phyloP scores from a whole-genome alignment of 1,140 invertebrate genomes.

The Dolichoris vasculosae region DNA sequence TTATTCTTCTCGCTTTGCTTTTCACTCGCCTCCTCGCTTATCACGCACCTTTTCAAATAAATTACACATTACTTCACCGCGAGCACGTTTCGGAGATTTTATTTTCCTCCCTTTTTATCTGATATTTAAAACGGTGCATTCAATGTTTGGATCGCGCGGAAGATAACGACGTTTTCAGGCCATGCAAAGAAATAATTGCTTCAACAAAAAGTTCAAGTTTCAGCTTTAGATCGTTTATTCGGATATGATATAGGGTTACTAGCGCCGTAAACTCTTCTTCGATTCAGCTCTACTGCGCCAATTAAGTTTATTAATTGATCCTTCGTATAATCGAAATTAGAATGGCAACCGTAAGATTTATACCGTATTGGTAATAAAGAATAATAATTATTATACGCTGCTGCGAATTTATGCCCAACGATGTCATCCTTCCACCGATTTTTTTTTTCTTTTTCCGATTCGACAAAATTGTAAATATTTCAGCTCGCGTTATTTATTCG shows the following conservation, averaged over 20 bases:
- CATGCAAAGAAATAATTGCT: neutral
- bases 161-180: neutral
- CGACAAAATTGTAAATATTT: too few relatives aligned
- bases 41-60: constrained; percentile 6
- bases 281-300: too few relatives aligned
- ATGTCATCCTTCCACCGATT: too few relatives aligned
- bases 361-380: too few relatives aligned
- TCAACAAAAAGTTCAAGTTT: neutral
- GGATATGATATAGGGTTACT: neutral
- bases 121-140: constrained; percentile 1
- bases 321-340: too few relatives aligned
- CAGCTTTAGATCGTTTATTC: neutral
- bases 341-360: too few relatives aligned
- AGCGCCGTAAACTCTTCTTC: neutral
- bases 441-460: too few relatives aligned
- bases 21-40: neutral
- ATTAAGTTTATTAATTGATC: too few relatives aligned
- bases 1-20: neutral
- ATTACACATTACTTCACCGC: constrained; percentile 18
- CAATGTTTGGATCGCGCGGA: neutral
- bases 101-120: neutral
- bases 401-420: too few relatives aligned
- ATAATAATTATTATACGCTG: too few relatives aligned
- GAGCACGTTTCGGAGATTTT: neutral
- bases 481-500: too few relatives aligned